Percentiles rank a stretch among this genome's conserved stretches.
Evolutionary conservation across 2,888 invertebrate genomes (phyloP).

Genomic region (Drosophila affinis): DNA sequence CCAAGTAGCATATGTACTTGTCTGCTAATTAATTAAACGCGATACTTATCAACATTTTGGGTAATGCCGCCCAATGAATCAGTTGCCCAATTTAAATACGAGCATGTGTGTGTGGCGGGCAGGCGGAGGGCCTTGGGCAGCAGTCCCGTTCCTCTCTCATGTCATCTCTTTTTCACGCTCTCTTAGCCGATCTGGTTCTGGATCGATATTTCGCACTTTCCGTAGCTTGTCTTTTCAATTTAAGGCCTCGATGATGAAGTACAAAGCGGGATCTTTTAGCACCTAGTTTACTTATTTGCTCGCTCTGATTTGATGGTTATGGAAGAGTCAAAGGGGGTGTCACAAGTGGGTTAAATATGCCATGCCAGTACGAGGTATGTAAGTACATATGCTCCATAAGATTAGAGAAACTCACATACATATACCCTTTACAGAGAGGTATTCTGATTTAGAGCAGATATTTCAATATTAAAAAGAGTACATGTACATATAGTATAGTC

Average conservation of each 20-base stretch:
- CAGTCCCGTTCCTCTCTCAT: slow-evolving; percentile 1
- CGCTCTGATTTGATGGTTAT: slow-evolving; percentile 60
- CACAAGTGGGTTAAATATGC: slow-evolving; percentile 4
- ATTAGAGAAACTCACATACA: background rate
- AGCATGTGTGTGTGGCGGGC: background rate
- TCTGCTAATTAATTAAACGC: slow-evolving; percentile 63
- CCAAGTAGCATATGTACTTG: slow-evolving; percentile 50
- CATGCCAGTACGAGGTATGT: too few relatives aligned
- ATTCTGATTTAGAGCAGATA: background rate
- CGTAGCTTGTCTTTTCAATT: slow-evolving; percentile 45
- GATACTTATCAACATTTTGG: slow-evolving; percentile 65
- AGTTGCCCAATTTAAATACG: slow-evolving; percentile 52
- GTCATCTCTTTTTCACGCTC: background rate
- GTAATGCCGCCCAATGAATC: slow-evolving; percentile 64
- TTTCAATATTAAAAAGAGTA: background rate
- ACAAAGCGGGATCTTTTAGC: slow-evolving; percentile 63
- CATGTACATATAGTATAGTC: too few relatives aligned
- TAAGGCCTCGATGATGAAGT: slow-evolving; percentile 35
- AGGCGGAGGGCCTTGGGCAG: slow-evolving; percentile 6
- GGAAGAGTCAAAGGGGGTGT: background rate
- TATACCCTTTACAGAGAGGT: background rate
- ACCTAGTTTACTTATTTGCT: slow-evolving; percentile 66
- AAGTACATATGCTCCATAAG: background rate
- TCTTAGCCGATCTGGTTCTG: slow-evolving; percentile 28
- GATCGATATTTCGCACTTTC: slow-evolving; percentile 53